phyloP scores from a whole-genome alignment of 2,797 vertebrate genomes.

The Esox masquinongy region DNA sequence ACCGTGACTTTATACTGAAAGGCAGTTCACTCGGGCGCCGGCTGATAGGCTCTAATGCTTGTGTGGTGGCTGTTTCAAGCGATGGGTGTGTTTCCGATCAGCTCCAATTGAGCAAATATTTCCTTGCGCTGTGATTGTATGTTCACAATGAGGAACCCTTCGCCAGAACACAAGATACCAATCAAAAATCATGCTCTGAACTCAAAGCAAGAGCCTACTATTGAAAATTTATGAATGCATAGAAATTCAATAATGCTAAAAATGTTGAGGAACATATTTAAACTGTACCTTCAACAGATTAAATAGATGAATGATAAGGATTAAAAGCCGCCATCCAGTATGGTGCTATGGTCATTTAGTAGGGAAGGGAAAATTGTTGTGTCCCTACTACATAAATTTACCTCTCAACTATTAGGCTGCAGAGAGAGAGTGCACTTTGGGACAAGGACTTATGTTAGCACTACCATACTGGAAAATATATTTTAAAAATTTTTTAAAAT shows the following conservation, averaged over 20 bases:
- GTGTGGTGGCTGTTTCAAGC: neutral
- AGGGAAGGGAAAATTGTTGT: neutral
- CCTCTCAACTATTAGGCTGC: neutral
- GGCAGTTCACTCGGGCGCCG: neutral
- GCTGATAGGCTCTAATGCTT: neutral
- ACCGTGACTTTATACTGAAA: neutral
- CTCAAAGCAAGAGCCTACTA: too few relatives aligned
- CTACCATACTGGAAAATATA: too few relatives aligned
- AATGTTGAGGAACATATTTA: neutral
- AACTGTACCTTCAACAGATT: neutral
- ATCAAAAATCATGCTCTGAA: too few relatives aligned
- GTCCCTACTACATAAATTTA: neutral
- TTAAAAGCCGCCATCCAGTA: neutral
- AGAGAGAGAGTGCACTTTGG: slow-evolving; percentile 9
- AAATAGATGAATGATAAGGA: neutral
- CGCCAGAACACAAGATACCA: too few relatives aligned
- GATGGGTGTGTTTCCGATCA: neutral
- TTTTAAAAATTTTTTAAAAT: too few relatives aligned
- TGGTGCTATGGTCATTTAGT: neutral
- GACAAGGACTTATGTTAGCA: slow-evolving; percentile 21
- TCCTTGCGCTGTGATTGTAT: neutral
- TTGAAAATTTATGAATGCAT: too few relatives aligned
- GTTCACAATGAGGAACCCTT: neutral
- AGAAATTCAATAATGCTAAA: too few relatives aligned
- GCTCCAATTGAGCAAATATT: neutral